Conservation (phyloP, 2,797 vertebrate species). For the Centropyge bicolor region DNA sequence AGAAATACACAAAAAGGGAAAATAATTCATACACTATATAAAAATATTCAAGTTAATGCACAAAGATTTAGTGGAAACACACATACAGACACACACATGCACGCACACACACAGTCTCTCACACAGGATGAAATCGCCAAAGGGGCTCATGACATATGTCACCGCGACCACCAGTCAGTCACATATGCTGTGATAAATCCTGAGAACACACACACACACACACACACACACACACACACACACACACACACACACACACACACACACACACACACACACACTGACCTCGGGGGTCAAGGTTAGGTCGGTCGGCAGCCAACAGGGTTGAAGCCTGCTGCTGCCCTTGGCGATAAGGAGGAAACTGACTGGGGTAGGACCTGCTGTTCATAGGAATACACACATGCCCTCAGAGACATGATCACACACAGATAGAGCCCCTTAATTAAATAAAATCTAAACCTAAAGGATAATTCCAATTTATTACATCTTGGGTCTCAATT, state of each 20-base stretch:
- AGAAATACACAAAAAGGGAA: neutral
- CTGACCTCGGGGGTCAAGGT: slow-evolving; percentile 80
- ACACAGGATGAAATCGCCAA: slow-evolving; percentile 34
- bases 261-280: slow-evolving; percentile 33
- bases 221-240: slow-evolving; percentile 27
- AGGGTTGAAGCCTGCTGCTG: slow-evolving; percentile 71
- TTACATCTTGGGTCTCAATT: neutral
- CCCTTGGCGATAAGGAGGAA: slow-evolving; percentile 73
- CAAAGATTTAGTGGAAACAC: too few relatives aligned
- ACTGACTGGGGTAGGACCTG: slow-evolving; percentile 57
- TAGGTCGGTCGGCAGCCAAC: slow-evolving; percentile 74
- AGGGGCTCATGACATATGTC: slow-evolving; percentile 24
- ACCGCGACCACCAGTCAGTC: slow-evolving; percentile 66
- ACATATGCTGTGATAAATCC: slow-evolving; percentile 76
- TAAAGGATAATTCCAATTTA: neutral
- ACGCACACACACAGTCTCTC: slow-evolving; percentile 13
- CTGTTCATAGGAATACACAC: slow-evolving; percentile 41
- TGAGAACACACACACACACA: slow-evolving; percentile 33
- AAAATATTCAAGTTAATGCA: neutral
- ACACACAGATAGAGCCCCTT: neutral
- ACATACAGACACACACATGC: neutral
- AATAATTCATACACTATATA: neutral
- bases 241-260: slow-evolving; percentile 36
- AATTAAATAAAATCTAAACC: neutral
- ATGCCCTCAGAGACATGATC: slow-evolving; percentile 11